Conservation (phyloP, 1,140 invertebrate genomes). For the Drosophila repleta region DNA sequence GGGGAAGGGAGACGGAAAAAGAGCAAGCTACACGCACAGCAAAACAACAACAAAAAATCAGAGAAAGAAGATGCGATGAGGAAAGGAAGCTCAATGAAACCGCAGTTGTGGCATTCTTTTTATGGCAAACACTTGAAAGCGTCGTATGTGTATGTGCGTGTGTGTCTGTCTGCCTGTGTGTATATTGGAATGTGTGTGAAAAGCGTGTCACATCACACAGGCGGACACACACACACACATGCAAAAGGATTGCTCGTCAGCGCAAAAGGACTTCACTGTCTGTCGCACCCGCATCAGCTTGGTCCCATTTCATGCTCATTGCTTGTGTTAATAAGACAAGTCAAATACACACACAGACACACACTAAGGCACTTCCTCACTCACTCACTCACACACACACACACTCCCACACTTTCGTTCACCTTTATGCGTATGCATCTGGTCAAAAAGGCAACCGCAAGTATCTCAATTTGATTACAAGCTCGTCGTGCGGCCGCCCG, state of each 20-base stretch:
- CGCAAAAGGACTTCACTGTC: conserved; percentile 18
- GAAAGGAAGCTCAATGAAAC: conserved; percentile 3
- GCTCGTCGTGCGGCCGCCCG: conserved; percentile 61
- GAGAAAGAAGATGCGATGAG: neutral
- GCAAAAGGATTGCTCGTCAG: conserved; percentile 7
- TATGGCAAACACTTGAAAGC: conserved; percentile 30
- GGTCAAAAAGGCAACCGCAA: conserved; percentile 55
- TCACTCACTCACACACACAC: neutral
- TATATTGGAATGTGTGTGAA: neutral
- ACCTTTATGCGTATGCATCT: neutral
- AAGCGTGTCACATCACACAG: conserved; percentile 1
- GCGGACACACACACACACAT: conserved; percentile 4
- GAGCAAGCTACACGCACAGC: neutral
- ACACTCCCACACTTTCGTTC: neutral
- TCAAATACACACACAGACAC: conserved; percentile 2
- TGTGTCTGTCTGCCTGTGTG: neutral
- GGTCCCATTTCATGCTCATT: conserved; percentile 53
- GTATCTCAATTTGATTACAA: conserved; percentile 75
- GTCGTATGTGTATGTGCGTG: neutral
- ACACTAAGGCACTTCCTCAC: neutral
- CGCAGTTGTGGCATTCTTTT: conserved; percentile 27
- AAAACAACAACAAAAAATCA: too few species aligned
- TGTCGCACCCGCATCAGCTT: conserved; percentile 31
- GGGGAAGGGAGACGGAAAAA: too few species aligned
- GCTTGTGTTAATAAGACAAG: conserved; percentile 44